phyloP scores from a whole-genome alignment of 2,888 invertebrate species.

The Germaria angustata region DNA sequence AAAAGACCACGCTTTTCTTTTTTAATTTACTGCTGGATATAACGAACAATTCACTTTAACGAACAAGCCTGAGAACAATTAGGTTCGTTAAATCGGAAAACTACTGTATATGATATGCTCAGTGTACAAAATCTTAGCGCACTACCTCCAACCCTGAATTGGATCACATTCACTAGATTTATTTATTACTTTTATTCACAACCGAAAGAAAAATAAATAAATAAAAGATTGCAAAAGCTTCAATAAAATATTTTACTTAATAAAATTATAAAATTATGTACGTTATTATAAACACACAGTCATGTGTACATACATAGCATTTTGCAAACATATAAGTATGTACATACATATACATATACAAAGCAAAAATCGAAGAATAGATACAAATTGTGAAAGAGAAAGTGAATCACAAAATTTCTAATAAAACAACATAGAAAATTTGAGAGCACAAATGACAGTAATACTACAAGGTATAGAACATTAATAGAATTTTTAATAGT shows the following conservation, averaged over 20 bases:
- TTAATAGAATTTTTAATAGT: neutral
- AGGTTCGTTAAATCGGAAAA: too few relatives aligned
- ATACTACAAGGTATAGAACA: neutral
- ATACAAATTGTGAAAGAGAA: constrained; percentile 7
- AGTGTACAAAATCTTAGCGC: too few relatives aligned
- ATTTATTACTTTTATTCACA: neutral
- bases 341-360: neutral
- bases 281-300: too few relatives aligned
- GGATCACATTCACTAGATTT: too few relatives aligned
- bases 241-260: neutral
- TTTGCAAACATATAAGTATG: neutral
- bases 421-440: constrained; percentile 16
- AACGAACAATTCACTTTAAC: too few relatives aligned
- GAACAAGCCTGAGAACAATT: too few relatives aligned
- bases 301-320: neutral
- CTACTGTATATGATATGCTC: too few relatives aligned
- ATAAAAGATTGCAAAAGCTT: neutral
- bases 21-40: too few relatives aligned
- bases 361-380: neutral
- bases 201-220: neutral
- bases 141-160: too few relatives aligned
- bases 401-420: constrained; percentile 31
- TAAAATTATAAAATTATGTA: neutral
- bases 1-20: too few relatives aligned
- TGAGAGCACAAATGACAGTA: constrained; percentile 6